phyloP scores from a whole-genome alignment of 2,797 vertebrate genomes.

The Emydoidea blandingii region DNA sequence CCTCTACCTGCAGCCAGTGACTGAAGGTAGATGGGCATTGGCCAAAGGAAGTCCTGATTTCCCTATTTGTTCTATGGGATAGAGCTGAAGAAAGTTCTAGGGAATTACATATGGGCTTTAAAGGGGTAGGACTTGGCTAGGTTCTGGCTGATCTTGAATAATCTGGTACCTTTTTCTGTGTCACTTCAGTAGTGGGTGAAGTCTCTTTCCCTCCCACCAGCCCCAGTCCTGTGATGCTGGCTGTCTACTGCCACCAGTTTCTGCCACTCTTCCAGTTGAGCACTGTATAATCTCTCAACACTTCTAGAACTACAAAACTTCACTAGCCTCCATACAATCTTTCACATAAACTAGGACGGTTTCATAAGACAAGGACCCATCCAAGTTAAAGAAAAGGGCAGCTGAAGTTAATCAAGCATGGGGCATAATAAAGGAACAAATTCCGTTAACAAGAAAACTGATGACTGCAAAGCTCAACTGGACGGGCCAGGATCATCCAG shows the following conservation, averaged over 20 bases:
- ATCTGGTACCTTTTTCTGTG: not conserved
- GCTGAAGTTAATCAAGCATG: not conserved
- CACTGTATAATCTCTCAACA: not conserved
- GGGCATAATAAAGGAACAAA: not conserved
- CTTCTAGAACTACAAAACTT: not conserved
- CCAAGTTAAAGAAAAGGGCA: not conserved
- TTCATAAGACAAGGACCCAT: not conserved
- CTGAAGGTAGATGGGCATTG: not conserved
- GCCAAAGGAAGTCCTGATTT: not conserved
- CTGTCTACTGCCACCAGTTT: not conserved
- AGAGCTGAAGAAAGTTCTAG: not conserved
- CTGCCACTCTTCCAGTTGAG: not conserved
- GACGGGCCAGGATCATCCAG: not conserved
- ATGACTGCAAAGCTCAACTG: not conserved
- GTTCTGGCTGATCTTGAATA: not conserved
- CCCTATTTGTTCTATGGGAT: not conserved
- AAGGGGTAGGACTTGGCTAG: no score
- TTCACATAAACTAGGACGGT: not conserved
- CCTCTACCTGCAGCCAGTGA: not conserved
- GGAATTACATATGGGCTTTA: not conserved
- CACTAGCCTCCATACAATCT: not conserved
- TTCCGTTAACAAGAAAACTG: not conserved
- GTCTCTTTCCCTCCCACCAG: not conserved
- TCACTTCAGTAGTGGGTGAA: not conserved
- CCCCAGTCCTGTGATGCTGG: not conserved